Evolutionary conservation across 2,888 invertebrate genomes (phyloP), one percentile per base, ranked within the genome.

Genomic region (Amorpha juglandis): DNA sequence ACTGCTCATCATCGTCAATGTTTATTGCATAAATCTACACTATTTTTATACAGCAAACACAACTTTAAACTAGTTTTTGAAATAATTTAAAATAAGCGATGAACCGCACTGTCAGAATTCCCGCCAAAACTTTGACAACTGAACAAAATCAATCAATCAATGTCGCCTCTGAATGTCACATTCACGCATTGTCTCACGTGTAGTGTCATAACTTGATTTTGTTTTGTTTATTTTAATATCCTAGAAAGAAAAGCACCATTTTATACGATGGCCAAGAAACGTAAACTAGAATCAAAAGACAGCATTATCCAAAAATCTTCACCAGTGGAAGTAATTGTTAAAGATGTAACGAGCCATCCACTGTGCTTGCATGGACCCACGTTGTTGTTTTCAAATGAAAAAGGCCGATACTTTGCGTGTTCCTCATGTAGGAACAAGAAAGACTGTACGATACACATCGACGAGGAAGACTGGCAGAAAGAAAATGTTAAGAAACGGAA

Each of bases 401-500:
- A 94, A 65, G 91, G 94, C 50, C 91, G 93, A 72, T 98, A 96
- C 88, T 98, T 94, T 86, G 96, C 96, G 0, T 98, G 98, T 86
- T 96, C 98, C 0, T 97, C 97, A 0, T 97, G 96, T 83, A 95
- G 98, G 66, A 96, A 97, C 79, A 94, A 96, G 70, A 97, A 96
- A 79, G 94, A 95, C 11, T 98, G 98, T 79, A 90, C 94, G 3
- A 96, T 97, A 81, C 96, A 95, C 75, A 93, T 96, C 42, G 84
- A 92, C 1, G 93, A 94, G 74, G 85, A 92, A 55, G 89, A 91
- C 64, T 95, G 95, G 95, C 81, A 92, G 64, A 86, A 92, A 55
- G 93, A 94, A 78, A 87, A 85, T 63, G 81, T 93, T 6, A 92
- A 81, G 68, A 86, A 90, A 78, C 85, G 88, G 0, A 93, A 92